Evolutionary conservation across 2,797 vertebrate species (phyloP), one percentile per base, ranked within the genome.

Genomic region (Pangasius krempfi): DNA sequence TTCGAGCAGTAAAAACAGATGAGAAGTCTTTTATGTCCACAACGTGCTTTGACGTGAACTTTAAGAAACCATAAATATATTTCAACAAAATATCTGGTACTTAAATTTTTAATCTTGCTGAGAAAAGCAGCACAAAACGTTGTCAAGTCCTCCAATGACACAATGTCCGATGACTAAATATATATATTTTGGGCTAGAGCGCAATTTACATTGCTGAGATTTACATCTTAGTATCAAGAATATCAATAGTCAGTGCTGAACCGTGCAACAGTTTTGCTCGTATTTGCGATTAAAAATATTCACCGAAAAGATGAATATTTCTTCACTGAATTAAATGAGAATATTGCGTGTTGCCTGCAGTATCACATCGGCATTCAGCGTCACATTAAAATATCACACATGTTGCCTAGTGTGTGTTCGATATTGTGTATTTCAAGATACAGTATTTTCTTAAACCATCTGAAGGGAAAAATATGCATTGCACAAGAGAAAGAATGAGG

Each of bases 401-500:
- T 0, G 25, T 13, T 12, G 4, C 13, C 8, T 58, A 22, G 18
- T 37, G 7, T 20, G 50, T 20, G 50, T 54, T 79, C 30, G 2
- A 30, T 8, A 89, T 27, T 27, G 25, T 13, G 22, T n/a, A 13
- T 76, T 14, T n/a, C 13, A n/a, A 22, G 27, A 78, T 0, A 52
- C 1, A 30, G 47, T 27, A 47, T 47, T 27, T 47, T 75, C 72
- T 47, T 10, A 50, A n/a, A 50, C 25, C 37, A 20, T 37, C 2
- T 22, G 37, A 1, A n/a, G 13, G 33, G 12, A 22, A 16, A 16
- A 22, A 78, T 47, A 86, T 30, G 66, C 33, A 40, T 37, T 20
- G 47, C 87, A 88, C 78, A 72, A 56, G 64, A 66, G 40, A 84
- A 84, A 68, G 47, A 84, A 84, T 54, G 44, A 30, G 83, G 64